Evolutionary conservation across 2,113 vertebrate species (phyloP), one percentile per base, ranked within the genome.

Genomic region (Tetraodon nigroviridis): DNA sequence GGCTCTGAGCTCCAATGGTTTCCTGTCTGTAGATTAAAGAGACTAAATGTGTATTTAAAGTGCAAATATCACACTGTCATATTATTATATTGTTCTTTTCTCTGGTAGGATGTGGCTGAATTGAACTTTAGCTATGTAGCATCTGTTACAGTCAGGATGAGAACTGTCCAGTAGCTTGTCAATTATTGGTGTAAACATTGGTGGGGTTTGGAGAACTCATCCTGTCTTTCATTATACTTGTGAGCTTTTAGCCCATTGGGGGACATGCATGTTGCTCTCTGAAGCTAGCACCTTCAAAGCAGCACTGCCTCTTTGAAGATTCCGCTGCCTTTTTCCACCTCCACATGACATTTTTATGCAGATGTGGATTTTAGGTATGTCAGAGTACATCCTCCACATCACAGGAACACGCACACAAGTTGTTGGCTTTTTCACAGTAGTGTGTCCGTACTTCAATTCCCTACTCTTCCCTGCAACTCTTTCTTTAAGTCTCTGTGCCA

Each of bases 261-360:
- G 85, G 50, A 66, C 64, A 50, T 46, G 62, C 55, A 69, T 67
- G 64, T 73, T 76, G 54, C 69, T 72, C 84, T 90, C 89, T 90
- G 89, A 90, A 88, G 87, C 82, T 71, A 66, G 79, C 84, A 87
- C 84, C 86, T 89, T 90, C 88, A 90, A 91, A 91, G 86, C 69
- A 58, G 5, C 17, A 65, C 58, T 54, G 79, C 51, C 60, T 60
- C 82, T 89, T 90, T 88, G 87, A 90, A 87, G 84, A 79, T 86
- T 72, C 69, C 70, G 61, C 57, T 64, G 56, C 72, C 50, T 59
- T 81, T 75, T 79, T 58, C 46, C 62, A 66, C 51, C 59, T 62
- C 61, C 29, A 29, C 51, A 75, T 67, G 69, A 77, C 46, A 61
- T 79, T 47, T 85, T 84, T 76, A 86, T 84, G 86, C 73, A 83